Evolutionary conservation across 2,113 vertebrate genomes (phyloP).

Genomic region (Apodemus sylvaticus): DNA sequence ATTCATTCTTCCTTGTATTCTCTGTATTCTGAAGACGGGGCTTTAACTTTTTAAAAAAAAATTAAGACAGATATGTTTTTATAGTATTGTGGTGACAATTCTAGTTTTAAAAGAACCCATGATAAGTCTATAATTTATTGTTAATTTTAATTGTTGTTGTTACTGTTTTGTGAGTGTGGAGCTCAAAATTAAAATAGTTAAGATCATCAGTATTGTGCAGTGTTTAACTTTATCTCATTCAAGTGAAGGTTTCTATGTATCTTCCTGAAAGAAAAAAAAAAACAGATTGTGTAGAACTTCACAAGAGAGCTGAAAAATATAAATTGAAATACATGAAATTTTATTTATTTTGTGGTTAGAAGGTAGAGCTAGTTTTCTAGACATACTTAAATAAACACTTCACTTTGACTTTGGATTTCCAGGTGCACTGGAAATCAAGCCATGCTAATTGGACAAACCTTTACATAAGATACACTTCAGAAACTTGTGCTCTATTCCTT

Average conservation of each 20-base stretch:
- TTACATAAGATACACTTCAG: background rate
- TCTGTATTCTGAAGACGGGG: conserved; percentile 8
- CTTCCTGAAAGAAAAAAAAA: conserved; percentile 64
- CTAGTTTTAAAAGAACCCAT: background rate
- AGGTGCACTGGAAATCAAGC: background rate
- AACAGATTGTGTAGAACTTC: conserved; percentile 38
- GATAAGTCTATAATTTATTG: conserved; percentile 31
- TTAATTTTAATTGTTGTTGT: conserved; percentile 46
- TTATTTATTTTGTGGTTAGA: conserved; percentile 5
- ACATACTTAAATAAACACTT: conserved; percentile 57
- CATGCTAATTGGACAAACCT: background rate
- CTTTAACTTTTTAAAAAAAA: conserved; percentile 41
- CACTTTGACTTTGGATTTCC: background rate
- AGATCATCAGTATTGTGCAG: conserved; percentile 36
- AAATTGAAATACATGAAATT: conserved; percentile 30
- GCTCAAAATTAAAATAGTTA: conserved; percentile 51
- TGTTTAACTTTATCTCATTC: conserved; percentile 37
- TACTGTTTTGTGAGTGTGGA: conserved; percentile 47
- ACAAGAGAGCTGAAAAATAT: conserved; percentile 61
- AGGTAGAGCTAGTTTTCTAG: conserved; percentile 42
- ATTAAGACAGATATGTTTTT: conserved; percentile 28
- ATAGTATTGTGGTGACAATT: background rate
- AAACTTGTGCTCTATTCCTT: background rate
- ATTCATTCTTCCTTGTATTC: conserved; percentile 62
- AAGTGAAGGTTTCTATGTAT: conserved; percentile 51